Evolutionary conservation across 2,888 invertebrate species (phyloP).

Genomic region (Noctua janthe): DNA sequence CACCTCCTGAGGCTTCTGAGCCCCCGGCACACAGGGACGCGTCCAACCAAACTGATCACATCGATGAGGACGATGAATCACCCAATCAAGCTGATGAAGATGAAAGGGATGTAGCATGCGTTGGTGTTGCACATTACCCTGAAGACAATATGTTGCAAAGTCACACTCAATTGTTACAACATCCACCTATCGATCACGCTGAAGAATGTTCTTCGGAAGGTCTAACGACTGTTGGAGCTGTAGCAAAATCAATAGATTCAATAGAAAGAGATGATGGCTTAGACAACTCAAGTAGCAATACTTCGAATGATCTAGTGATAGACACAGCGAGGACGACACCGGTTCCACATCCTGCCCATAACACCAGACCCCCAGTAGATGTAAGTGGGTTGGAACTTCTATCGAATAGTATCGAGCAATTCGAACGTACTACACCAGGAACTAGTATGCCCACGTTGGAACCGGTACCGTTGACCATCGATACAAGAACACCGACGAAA

Average conservation of each 20-base stretch:
- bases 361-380: slow-evolving; percentile 89
- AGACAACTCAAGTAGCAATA: slow-evolving; percentile 86
- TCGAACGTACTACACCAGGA: slow-evolving; percentile 90
- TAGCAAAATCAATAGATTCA: slow-evolving; percentile 85
- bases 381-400: slow-evolving; percentile 95
- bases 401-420: slow-evolving; percentile 96
- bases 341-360: slow-evolving; percentile 65
- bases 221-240: slow-evolving; percentile 79
- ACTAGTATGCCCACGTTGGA: slow-evolving; percentile 82
- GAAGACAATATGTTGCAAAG: slow-evolving; percentile 77
- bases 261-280: slow-evolving; percentile 84
- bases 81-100: slow-evolving; percentile 87
- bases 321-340: slow-evolving; percentile 84
- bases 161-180: slow-evolving; percentile 71
- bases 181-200: slow-evolving; percentile 79
- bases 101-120: slow-evolving; percentile 85
- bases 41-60: slow-evolving; percentile 95
- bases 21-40: slow-evolving; percentile 94
- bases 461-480: slow-evolving; percentile 80
- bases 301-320: slow-evolving; percentile 86
- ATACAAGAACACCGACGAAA: slow-evolving; percentile 84
- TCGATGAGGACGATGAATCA: slow-evolving; percentile 92
- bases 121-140: slow-evolving; percentile 87
- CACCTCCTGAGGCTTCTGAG: slow-evolving; percentile 89
- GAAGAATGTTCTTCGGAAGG: slow-evolving; percentile 86